These are phyloP conservation scores for Cyclophora punctaria DNA, from an alignment of 2,888 invertebrate genomes.

Conservation along the genomic window DNA sequence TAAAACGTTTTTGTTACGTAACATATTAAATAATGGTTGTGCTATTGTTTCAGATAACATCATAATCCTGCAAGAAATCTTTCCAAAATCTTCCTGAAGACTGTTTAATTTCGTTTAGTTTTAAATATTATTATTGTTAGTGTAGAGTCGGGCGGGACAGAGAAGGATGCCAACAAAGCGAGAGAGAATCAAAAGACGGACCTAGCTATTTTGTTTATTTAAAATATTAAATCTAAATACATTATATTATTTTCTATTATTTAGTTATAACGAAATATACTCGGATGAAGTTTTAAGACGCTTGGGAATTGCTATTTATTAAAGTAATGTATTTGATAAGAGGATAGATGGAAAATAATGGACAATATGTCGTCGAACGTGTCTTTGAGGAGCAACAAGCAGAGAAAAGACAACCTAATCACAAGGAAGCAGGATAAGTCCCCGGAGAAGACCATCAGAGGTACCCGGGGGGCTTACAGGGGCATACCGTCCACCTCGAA, in stretches of 20 bases:
- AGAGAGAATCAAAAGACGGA: conserved; percentile 74
- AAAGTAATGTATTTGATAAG: conserved; percentile 25
- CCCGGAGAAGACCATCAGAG: conserved; percentile 68
- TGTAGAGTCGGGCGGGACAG: conserved; percentile 33
- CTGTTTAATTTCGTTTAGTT: conserved; percentile 54
- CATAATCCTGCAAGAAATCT: conserved; percentile 53
- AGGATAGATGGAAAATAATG: conserved; percentile 37
- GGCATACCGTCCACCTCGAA: conserved; percentile 62
- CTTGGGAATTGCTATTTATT: conserved; percentile 38
- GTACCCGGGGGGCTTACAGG: conserved; percentile 62
- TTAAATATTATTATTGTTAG: conserved; percentile 44
- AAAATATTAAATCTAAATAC: conserved; percentile 1
- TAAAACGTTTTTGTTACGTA: too few relatives aligned
- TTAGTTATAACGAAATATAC: conserved; percentile 24
- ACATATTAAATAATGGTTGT: too few relatives aligned
- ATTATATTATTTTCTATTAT: conserved; percentile 27
- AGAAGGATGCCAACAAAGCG: conserved; percentile 58
- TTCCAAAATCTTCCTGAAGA: conserved; percentile 72
- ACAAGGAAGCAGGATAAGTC: conserved; percentile 71
- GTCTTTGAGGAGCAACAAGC: conserved; percentile 55
- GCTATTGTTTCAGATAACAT: conserved; percentile 64
- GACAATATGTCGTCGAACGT: conserved; percentile 69
- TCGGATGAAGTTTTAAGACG: conserved; percentile 20
- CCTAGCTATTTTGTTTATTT: conserved; percentile 69
- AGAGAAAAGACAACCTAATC: conserved; percentile 68